phyloP scores from a whole-genome alignment of 2,797 vertebrate genomes.

The Lepidocolaptes lacrymiger region DNA sequence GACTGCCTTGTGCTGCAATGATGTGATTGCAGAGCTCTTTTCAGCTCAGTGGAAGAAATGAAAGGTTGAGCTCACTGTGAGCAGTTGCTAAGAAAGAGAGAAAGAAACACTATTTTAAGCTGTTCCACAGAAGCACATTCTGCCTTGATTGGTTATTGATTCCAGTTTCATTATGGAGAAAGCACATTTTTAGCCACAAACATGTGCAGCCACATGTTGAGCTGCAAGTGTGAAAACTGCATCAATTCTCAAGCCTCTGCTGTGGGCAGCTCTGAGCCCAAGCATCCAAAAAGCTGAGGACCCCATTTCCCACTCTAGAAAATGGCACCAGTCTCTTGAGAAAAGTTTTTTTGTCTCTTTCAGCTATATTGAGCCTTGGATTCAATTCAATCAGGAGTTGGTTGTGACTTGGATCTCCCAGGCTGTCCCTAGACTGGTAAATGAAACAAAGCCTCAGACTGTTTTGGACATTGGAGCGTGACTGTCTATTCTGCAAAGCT shows the following conservation, averaged over 20 bases:
- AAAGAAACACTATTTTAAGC: slow-evolving; percentile 57
- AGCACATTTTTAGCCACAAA: slow-evolving; percentile 35
- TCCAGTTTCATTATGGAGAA: slow-evolving; percentile 57
- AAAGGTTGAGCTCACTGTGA: not conserved
- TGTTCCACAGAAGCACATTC: slow-evolving; percentile 38
- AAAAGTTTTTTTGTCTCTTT: slow-evolving; percentile 34
- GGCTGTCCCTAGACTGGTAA: slow-evolving; percentile 3
- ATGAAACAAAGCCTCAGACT: slow-evolving; percentile 20
- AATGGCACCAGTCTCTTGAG: slow-evolving; percentile 16
- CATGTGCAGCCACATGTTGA: slow-evolving; percentile 18
- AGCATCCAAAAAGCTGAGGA: not conserved
- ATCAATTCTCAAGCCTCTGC: not conserved
- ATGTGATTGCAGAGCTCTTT: slow-evolving; percentile 57
- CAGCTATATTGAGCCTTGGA: slow-evolving; percentile 4
- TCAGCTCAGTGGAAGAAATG: slow-evolving; percentile 60
- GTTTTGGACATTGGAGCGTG: not conserved
- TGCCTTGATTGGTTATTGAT: slow-evolving; percentile 70
- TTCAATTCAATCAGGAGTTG: not conserved
- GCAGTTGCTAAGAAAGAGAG: slow-evolving; percentile 52
- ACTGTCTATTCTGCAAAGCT: slow-evolving; percentile 27
- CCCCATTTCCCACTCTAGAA: not conserved
- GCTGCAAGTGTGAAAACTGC: slow-evolving; percentile 4
- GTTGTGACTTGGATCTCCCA: slow-evolving; percentile 48
- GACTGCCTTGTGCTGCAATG: not conserved
- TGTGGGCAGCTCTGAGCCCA: not conserved